Conservation (phyloP, 2,113 vertebrate species). For the Junco hyemalis region DNA sequence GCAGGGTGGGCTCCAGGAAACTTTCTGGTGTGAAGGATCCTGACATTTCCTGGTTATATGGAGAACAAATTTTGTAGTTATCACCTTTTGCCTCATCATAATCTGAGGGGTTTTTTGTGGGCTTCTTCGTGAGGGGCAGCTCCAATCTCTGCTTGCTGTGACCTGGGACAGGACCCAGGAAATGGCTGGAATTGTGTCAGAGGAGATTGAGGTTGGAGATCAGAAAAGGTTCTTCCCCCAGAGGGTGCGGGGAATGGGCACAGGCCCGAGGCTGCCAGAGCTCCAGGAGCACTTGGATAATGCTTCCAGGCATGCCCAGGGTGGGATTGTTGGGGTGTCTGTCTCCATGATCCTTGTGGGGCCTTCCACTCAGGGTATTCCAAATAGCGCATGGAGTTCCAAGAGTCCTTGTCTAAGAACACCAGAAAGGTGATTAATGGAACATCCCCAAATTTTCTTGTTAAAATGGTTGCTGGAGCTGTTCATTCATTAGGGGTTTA, state of each 20-base stretch:
- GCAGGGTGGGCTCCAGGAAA: not conserved
- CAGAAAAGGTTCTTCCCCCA: not conserved
- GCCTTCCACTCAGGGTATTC: not conserved
- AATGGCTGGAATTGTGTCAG: not conserved
- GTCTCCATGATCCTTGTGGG: rapidly evolving
- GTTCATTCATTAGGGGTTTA: not conserved
- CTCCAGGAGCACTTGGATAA: rapidly evolving
- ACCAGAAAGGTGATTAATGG: not conserved
- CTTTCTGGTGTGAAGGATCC: not conserved
- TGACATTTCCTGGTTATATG: not conserved
- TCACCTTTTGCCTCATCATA: not conserved
- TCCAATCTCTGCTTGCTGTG: not conserved
- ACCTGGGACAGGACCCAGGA: not conserved
- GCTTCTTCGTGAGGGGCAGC: not conserved
- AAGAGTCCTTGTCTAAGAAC: not conserved
- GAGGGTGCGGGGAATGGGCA: not conserved
- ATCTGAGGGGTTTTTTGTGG: not conserved
- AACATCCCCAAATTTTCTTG: not conserved
- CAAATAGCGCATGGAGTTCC: not conserved
- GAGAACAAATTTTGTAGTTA: not conserved
- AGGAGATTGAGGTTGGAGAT: rapidly evolving
- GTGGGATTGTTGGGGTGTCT: not conserved
- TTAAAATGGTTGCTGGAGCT: not conserved
- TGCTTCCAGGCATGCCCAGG: rapidly evolving
- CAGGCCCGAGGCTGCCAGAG: not conserved